Evolutionary conservation across 53 echinoderm and acorn worm species (phyloP).

Genomic region (Holothuria leucospilota): DNA sequence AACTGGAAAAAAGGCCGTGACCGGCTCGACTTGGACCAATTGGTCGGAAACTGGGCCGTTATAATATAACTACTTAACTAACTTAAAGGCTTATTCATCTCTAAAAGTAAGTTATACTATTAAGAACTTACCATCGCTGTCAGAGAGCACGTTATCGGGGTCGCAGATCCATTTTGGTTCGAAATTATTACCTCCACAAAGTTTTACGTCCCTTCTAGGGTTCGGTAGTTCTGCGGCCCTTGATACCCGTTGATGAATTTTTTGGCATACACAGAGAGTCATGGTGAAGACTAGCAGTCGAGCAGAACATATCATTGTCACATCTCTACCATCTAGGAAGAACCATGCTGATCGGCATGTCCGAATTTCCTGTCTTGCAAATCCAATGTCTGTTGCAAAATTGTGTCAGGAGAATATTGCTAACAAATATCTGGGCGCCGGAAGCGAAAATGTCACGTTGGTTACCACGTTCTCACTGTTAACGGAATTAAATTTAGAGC

Average conservation of each 20-base stretch:
- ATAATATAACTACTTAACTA: no score
- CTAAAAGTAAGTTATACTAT: no score
- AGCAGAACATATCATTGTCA: slow-evolving; percentile 40
- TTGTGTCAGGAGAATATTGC: no score
- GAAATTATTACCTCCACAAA: slow-evolving; percentile 18
- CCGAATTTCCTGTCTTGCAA: slow-evolving; percentile 2
- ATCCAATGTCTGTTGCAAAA: background rate
- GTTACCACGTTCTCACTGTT: no score
- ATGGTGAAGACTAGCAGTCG: slow-evolving; percentile 14
- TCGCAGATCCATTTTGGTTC: slow-evolving; percentile 35
- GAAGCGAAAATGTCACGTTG: no score
- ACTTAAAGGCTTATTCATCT: no score
- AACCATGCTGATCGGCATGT: slow-evolving; percentile 1
- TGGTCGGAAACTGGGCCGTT: no score
- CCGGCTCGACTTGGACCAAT: no score
- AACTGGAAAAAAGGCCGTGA: no score
- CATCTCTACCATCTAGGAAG: background rate
- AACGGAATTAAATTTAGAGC: no score
- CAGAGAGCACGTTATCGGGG: slow-evolving; percentile 19
- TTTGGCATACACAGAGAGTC: slow-evolving; percentile 6
- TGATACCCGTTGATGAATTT: background rate
- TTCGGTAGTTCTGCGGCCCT: slow-evolving; percentile 30
- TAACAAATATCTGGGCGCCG: no score
- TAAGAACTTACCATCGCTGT: background rate
- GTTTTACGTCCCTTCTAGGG: slow-evolving; percentile 15